A percentile compares a stretch with the other conserved stretches of the same genome.
Conservation (phyloP, 1,140 invertebrate species). For the Procambarus clarkii region DNA sequence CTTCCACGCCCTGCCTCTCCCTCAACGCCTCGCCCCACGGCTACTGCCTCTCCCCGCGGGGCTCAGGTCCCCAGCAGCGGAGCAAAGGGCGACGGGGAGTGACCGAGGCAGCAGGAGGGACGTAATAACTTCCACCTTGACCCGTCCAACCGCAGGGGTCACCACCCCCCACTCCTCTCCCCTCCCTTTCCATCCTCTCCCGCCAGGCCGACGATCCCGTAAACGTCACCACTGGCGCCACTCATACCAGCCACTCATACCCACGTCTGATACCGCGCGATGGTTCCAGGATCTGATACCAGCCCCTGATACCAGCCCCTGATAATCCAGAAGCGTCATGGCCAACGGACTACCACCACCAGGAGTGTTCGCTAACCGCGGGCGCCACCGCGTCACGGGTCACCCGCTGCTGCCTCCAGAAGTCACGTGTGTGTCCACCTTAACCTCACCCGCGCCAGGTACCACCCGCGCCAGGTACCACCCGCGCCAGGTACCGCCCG, state of each 20-base stretch:
- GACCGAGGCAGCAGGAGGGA: conserved; percentile 62
- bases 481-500: too few relatives aligned
- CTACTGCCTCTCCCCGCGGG: neutral
- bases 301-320: neutral
- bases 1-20: neutral
- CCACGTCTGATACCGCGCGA: neutral
- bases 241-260: neutral
- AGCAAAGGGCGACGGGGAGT: conserved; percentile 45
- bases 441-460: too few relatives aligned
- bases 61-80: neutral
- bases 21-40: neutral
- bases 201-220: conserved; percentile 58
- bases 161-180: conserved; percentile 9
- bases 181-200: neutral
- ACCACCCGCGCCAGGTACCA: too few relatives aligned
- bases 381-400: too few relatives aligned
- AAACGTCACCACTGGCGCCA: conserved; percentile 21
- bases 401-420: too few relatives aligned
- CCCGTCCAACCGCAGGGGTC: conserved; percentile 67
- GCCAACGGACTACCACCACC: too few relatives aligned
- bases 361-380: too few relatives aligned
- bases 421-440: too few relatives aligned
- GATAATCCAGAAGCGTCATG: neutral
- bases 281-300: neutral
- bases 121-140: conserved; percentile 70